A percentile compares a stretch with the other conserved stretches of the same genome.
Evolutionary conservation across 2,888 invertebrate genomes (phyloP).

Genomic region (Andricus quercusramuli): DNA sequence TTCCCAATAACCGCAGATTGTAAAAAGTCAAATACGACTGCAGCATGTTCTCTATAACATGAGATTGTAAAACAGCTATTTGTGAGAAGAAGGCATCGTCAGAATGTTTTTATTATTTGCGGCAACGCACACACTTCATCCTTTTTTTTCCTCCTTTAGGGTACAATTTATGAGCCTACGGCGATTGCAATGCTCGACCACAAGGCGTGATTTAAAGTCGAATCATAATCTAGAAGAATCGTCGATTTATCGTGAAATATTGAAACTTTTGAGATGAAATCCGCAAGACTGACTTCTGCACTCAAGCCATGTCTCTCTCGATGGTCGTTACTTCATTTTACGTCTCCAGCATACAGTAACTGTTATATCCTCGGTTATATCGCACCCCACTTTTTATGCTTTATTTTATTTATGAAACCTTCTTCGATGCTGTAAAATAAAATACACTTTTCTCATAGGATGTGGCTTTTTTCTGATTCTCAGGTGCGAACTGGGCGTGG

Average conservation of each 20-base stretch:
- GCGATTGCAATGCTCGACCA: conserved; percentile 1
- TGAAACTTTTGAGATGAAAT: conserved; percentile 64
- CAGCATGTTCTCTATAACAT: not conserved
- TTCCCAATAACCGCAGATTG: not conserved
- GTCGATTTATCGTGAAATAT: conserved; percentile 72
- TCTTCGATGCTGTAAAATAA: not conserved
- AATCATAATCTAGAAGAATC: conserved; percentile 72
- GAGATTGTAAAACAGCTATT: not conserved
- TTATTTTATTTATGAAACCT: not conserved
- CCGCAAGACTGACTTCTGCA: conserved; percentile 52
- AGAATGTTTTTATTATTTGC: not conserved
- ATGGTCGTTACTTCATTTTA: conserved; percentile 53
- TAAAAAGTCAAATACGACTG: not conserved
- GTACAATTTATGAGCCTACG: conserved; percentile 66
- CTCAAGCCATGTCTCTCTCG: conserved; percentile 50
- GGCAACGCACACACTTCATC: not conserved
- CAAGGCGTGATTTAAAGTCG: conserved; percentile 66
- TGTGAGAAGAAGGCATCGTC: not conserved
- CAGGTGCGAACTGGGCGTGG: too few relatives aligned
- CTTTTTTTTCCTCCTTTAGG: conserved; percentile 55
- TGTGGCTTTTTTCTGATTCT: too few relatives aligned
- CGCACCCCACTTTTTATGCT: not conserved
- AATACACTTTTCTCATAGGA: not conserved
- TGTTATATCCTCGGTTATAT: not conserved
- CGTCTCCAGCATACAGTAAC: conserved; percentile 42